Conservation (phyloP, 2,797 vertebrate genomes). For the Xiphorhynchus erythropygius region DNA sequence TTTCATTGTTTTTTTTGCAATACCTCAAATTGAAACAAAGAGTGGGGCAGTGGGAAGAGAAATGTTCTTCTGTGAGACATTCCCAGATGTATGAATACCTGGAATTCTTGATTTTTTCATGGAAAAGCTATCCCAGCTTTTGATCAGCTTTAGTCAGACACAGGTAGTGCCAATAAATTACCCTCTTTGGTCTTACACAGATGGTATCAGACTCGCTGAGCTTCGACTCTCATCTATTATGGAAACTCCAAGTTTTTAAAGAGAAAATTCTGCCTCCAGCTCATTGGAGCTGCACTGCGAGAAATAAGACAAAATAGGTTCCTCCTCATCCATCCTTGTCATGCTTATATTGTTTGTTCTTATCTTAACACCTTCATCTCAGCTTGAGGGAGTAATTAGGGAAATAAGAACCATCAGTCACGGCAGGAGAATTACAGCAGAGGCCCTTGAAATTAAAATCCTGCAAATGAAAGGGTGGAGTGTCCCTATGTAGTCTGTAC, state of each 20-base stretch:
- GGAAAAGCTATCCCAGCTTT: neutral
- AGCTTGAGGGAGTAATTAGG: conserved; percentile 12
- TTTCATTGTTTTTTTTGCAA: neutral
- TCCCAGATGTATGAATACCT: neutral
- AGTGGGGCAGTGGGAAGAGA: neutral
- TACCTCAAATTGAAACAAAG: neutral
- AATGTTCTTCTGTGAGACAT: neutral
- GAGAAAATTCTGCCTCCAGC: conserved; percentile 28
- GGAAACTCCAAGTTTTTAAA: conserved; percentile 6
- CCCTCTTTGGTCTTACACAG: neutral
- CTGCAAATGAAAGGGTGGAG: neutral
- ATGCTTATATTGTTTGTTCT: conserved; percentile 22
- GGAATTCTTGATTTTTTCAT: neutral
- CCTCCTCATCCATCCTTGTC: neutral
- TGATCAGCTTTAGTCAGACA: neutral
- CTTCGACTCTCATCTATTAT: neutral
- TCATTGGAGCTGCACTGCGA: neutral
- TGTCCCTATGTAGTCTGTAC: neutral
- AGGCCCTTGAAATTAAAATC: neutral
- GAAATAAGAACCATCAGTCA: conserved; percentile 18
- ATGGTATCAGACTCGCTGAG: neutral
- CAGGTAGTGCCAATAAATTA: neutral
- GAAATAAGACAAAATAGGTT: conserved; percentile 22
- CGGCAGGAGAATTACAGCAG: neutral
- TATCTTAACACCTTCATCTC: conserved; percentile 36